A percentile compares a stretch with the other conserved stretches of the same genome.
Evolutionary conservation across 2,113 vertebrate genomes (phyloP).

Genomic region (Callipepla squamata): DNA sequence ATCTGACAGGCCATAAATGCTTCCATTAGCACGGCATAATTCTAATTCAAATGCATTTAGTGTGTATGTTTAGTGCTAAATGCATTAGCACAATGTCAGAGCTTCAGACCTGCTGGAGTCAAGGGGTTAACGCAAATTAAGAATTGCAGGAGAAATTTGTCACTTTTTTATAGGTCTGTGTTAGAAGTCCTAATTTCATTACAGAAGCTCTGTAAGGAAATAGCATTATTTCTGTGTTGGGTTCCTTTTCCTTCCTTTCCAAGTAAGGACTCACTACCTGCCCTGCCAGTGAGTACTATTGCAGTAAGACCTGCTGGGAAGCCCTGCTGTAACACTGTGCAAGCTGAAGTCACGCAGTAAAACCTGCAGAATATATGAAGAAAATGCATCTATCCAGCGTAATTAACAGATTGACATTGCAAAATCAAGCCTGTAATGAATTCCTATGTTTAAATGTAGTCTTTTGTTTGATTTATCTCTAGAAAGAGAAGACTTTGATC

Average conservation of each 20-base stretch:
- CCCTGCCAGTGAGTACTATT: background rate
- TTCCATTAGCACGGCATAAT: conserved; percentile 59
- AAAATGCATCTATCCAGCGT: background rate
- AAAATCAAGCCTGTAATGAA: background rate
- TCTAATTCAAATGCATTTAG: conserved; percentile 52
- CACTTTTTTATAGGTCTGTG: conserved; percentile 50
- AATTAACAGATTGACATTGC: background rate
- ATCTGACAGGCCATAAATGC: conserved; percentile 45
- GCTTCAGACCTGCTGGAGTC: conserved; percentile 47
- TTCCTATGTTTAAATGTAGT: background rate
- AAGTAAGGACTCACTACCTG: background rate
- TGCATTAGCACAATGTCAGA: conserved; percentile 69
- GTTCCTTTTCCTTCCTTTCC: background rate
- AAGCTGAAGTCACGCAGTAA: background rate
- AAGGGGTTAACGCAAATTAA: conserved; percentile 68
- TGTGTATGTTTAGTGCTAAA: conserved; percentile 60
- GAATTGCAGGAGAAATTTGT: conserved; percentile 55
- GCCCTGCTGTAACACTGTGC: background rate
- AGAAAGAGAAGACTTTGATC: background rate
- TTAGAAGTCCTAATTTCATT: conserved; percentile 62
- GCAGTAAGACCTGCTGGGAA: background rate
- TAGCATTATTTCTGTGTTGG: conserved; percentile 53
- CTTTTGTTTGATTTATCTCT: background rate
- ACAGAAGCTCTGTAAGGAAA: background rate
- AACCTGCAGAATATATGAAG: background rate